Evolutionary conservation across 2,797 vertebrate species (phyloP).

Genomic region (Myripristis jacobus): DNA sequence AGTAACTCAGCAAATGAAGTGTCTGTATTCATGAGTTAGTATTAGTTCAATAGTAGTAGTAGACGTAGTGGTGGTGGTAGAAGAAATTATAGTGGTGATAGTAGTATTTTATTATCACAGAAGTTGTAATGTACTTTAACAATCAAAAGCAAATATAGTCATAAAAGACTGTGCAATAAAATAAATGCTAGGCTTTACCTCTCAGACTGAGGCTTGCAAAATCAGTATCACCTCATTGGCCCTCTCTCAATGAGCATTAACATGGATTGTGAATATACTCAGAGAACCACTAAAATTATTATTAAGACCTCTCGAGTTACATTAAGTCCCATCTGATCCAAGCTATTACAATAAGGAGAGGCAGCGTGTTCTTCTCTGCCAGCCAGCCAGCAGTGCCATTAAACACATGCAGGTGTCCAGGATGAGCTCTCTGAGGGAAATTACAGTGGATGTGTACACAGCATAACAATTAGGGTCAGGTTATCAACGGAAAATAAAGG

Average conservation of each 20-base stretch:
- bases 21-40: too few relatives aligned
- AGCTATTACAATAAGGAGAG: conserved; percentile 66
- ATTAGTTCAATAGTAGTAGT: too few relatives aligned
- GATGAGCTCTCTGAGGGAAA: conserved; percentile 72
- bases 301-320: conserved; percentile 59
- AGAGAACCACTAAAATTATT: conserved; percentile 51
- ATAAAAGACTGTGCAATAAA: too few relatives aligned
- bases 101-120: too few relatives aligned
- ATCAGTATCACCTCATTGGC: not conserved
- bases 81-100: too few relatives aligned
- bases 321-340: conserved; percentile 44
- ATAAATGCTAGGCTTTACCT: not conserved
- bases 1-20: too few relatives aligned
- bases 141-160: too few relatives aligned
- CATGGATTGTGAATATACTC: conserved; percentile 30
- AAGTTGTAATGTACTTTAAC: too few relatives aligned
- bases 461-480: conserved; percentile 78
- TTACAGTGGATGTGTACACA: conserved; percentile 76
- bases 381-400: conserved; percentile 73
- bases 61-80: too few relatives aligned
- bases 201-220: conserved; percentile 6
- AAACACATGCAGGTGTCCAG: conserved; percentile 83
- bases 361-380: conserved; percentile 22
- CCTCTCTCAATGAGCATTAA: conserved; percentile 28
- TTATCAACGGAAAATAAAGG: conserved; percentile 82